phyloP scores from a whole-genome alignment of 1,140 invertebrate genomes.

The Diuraphis noxia region DNA sequence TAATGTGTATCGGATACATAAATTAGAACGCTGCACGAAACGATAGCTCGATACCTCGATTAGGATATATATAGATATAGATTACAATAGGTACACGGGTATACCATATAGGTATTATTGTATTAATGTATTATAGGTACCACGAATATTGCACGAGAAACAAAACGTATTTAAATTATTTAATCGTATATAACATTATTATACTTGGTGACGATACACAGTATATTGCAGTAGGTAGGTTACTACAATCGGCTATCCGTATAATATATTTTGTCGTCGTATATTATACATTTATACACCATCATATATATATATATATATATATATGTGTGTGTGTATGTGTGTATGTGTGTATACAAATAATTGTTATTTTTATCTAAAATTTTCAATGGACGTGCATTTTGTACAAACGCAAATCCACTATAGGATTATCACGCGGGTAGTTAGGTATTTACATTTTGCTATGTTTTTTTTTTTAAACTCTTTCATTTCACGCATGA shows the following conservation, averaged over 20 bases:
- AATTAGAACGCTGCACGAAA: not conserved
- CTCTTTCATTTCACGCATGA: not conserved
- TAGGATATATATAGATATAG: not conserved
- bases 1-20: not conserved
- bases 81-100: not conserved
- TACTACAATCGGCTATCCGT: not conserved
- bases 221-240: too few relatives aligned
- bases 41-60: not conserved
- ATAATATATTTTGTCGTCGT: too few relatives aligned
- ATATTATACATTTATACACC: too few relatives aligned
- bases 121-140: too few relatives aligned
- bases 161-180: conserved; percentile 1
- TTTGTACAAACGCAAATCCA: not conserved
- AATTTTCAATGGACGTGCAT: not conserved
- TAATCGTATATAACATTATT: not conserved
- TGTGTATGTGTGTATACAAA: too few relatives aligned
- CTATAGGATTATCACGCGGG: not conserved
- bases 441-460: not conserved
- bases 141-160: not conserved
- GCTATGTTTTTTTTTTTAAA: not conserved
- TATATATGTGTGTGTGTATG: too few relatives aligned
- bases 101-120: not conserved
- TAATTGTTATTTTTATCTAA: not conserved
- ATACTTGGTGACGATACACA: not conserved
- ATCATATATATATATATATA: not conserved